These are phyloP conservation scores for Poecilus cupreus DNA, from an alignment of 2,888 invertebrate genomes.

Conservation along the genomic window DNA sequence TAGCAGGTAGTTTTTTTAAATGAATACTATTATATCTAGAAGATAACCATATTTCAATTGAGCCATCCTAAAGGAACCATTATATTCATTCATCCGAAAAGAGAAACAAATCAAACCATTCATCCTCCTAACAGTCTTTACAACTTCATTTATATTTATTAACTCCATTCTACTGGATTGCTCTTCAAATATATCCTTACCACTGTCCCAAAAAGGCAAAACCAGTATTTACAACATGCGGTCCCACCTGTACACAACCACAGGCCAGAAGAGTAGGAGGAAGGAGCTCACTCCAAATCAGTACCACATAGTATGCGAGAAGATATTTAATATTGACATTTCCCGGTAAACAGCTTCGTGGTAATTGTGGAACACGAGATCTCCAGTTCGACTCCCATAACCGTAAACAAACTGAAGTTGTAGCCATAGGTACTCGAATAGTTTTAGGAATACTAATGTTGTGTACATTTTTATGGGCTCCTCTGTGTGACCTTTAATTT, in stretches of 20 bases:
- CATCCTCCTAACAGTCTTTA: neutral
- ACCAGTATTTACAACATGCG: neutral
- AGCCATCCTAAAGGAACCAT: neutral
- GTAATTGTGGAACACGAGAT: too few relatives aligned
- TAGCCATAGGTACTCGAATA: too few relatives aligned
- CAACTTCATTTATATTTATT: constrained; percentile 50
- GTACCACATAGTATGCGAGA: too few relatives aligned
- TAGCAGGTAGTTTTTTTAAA: too few relatives aligned
- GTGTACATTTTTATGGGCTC: too few relatives aligned
- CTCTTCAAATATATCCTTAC: constrained; percentile 26
- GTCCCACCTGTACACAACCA: constrained; percentile 27
- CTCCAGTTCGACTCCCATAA: too few relatives aligned
- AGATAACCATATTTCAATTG: neutral
- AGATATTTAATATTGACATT: too few relatives aligned
- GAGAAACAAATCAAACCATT: constrained; percentile 30
- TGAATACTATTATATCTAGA: neutral
- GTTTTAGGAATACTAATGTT: too few relatives aligned
- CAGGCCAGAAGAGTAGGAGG: constrained; percentile 24
- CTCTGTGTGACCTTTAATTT: too few relatives aligned
- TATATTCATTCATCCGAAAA: neutral
- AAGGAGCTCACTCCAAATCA: constrained; percentile 1
- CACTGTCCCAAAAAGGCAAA: constrained; percentile 17
- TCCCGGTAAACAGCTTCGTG: too few relatives aligned
- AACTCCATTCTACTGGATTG: constrained; percentile 29
- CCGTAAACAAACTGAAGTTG: too few relatives aligned